Evolutionary conservation across 2,113 vertebrate genomes (phyloP), one percentile per base, ranked within the genome.

Genomic region (Archilochus colubris): DNA sequence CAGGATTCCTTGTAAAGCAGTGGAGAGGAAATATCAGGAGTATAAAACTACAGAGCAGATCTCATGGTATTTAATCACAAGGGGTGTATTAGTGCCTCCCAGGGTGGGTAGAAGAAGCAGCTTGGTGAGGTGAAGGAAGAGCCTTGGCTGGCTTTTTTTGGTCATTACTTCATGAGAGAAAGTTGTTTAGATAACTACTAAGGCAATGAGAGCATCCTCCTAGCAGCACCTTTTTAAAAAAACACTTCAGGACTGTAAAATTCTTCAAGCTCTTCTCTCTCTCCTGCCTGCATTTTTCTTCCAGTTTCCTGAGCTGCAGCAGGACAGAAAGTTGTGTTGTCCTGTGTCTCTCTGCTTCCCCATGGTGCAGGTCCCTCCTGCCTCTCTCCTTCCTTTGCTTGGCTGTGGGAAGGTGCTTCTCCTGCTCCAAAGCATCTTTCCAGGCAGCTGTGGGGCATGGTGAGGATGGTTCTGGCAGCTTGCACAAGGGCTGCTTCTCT

Each of bases 361-460:
- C 0, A 1, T 18, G 2, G 1, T 8, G 48, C 1, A 2, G 13
- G 3, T 38, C 51, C 46, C 44, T 55, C n/a, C 66, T 86, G 75
- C 44, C 16, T 25, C 46, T 54, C 5, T 0, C 12, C 15, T 8
- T 43, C 10, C 59, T 38, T 2, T 10, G 63, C 72, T 36, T 2
- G 17, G 40, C 43, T 76, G 62, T 31, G 50, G 31, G 48, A 33
- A 46, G n/a, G 43, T 33, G 28, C 50, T 44, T 57, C 44, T 86
- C 33, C 73, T 74, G 20, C 58, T 53, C 82, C 44, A 31, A 1
- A 31, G 70, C 3, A 10, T 7, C 73, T 31, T 67, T 15, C 20
- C 44, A 33, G 38, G 68, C 36, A 31, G 31, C 28, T 7, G 40
- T 3, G n/a, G 68, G 54, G 18, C 9, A 0, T 2, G 20, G 20